Percentiles rank a stretch among this genome's conserved stretches.
Evolutionary conservation across 2,113 vertebrate species (phyloP).

Genomic region (Ochotona princeps): DNA sequence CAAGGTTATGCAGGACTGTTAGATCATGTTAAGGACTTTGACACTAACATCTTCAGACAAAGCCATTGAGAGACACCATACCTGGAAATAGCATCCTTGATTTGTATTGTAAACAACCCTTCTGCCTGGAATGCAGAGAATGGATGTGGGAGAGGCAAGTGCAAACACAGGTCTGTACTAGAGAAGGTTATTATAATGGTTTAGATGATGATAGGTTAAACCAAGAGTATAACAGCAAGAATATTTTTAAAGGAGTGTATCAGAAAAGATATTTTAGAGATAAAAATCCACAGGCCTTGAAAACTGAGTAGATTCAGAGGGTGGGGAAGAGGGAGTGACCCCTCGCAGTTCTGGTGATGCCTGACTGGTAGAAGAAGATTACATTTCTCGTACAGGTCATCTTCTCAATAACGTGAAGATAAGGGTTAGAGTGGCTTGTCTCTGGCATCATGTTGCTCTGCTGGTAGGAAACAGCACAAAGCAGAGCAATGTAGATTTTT

Average conservation of each 20-base stretch:
- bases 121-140: not conserved
- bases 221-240: not conserved
- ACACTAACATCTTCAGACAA: not conserved
- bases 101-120: slow-evolving; percentile 5
- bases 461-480: not conserved
- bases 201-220: not conserved
- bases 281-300: slow-evolving; percentile 26
- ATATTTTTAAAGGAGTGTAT: not conserved
- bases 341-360: not conserved
- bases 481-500: slow-evolving; percentile 8
- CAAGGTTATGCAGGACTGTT: not conserved
- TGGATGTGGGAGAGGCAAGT: not conserved
- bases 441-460: not conserved
- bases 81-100: not conserved
- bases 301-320: not conserved
- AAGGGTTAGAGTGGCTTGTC: not conserved
- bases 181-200: not conserved
- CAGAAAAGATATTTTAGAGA: not conserved
- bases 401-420: not conserved
- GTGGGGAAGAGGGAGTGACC: not conserved
- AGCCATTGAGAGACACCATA: not conserved
- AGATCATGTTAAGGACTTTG: not conserved
- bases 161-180: not conserved
- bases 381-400: not conserved
- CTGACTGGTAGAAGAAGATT: not conserved